Base-by-base conservation (phyloP, 2,113 vertebrate species). In the Jacana jacana region DNA sequence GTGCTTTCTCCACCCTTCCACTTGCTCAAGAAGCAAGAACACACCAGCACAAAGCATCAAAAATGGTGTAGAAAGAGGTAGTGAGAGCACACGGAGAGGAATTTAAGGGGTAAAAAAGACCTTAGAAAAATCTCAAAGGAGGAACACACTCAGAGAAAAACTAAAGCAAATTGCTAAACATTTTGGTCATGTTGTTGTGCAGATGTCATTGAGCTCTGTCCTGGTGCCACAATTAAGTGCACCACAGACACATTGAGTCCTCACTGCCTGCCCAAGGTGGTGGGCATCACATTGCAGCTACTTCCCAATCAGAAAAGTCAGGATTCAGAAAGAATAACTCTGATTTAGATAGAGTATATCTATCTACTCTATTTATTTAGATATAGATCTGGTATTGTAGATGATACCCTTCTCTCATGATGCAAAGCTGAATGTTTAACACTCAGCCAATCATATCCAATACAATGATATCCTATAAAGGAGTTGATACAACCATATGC, bases 31-130 rank as follows among this genome's bases (percentile, higher is more conserved):
- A 57, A 94, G 35, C 61, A 79, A 55, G 40, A 94, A 69, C 30
- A 39, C 46, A 83, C 13, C 3, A n/a, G 27, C n/a, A 60, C 7
- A 40, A 80, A 86, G 52, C 35, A 86, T 17, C 11, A 91, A 72
- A 82, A 64, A 30, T 1, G 4, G 13, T 44, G 10, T 40, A 84
- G 89, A 93, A 97, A 93, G 77, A 75, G 86, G 92, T 89, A 94
- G 95, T 94, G 95, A 94, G 88, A 93, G 49, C 52, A 84, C 52
- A 86, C 44, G 91, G 60, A 76, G 80, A 81, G 65, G 79, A 93
- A 90, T 95, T 84, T 49, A 75, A 90, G 30, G 52, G 51, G 39
- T 16, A 86, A 42, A 91, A 91, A 61, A 78, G 76, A 64, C 23
- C 82, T 79, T 69, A 88, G 78, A 80, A 77, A 78, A 95, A 28